Conservation (phyloP, 2,113 vertebrate genomes). For the Myodes glareolus region DNA sequence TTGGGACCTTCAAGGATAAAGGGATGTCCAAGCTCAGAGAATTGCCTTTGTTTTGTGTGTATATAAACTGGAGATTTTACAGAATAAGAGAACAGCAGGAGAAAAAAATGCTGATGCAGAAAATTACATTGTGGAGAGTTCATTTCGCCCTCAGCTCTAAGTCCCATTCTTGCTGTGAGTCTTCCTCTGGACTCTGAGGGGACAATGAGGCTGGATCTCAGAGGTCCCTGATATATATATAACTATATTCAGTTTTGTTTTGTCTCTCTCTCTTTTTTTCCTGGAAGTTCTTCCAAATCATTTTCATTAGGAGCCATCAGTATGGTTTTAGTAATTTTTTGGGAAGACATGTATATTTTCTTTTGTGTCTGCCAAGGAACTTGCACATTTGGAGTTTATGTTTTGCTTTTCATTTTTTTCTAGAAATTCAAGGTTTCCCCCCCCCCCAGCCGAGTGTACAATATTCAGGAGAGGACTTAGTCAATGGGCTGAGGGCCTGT, state of each 20-base stretch:
- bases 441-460: not conserved
- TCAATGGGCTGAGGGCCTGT: not conserved
- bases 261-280: not conserved
- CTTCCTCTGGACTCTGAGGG: no score
- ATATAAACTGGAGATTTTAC: no score
- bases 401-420: not conserved
- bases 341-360: not conserved
- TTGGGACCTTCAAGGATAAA: no score
- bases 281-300: not conserved
- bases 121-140: no score
- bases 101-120: no score
- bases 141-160: no score
- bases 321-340: not conserved
- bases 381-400: not conserved
- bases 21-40: no score
- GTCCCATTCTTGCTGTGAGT: no score
- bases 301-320: not conserved
- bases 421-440: not conserved
- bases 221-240: not conserved
- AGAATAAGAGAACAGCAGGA: no score
- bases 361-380: not conserved
- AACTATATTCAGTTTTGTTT: not conserved
- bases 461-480: not conserved
- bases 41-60: no score
- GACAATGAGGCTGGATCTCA: no score